These are phyloP conservation scores for Rhyacophila evoluta DNA, from an alignment of 2,888 invertebrate genomes.

Conservation along the genomic window DNA sequence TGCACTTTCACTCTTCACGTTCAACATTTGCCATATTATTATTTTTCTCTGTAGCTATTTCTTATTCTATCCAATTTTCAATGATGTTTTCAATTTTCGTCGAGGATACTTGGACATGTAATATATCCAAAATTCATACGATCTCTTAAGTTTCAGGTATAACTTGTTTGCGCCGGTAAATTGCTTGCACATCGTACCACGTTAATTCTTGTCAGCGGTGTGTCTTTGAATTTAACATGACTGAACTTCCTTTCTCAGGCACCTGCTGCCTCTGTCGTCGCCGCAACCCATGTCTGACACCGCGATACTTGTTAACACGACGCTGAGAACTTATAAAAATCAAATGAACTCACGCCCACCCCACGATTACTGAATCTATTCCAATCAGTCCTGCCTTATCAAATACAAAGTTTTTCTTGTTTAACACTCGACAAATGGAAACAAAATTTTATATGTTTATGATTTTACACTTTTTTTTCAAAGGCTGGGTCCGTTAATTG, in stretches of 20 bases:
- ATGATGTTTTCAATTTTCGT: no score
- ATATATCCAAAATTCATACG: background rate
- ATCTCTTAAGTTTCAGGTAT: background rate
- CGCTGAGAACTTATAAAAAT: background rate
- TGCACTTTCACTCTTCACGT: no score
- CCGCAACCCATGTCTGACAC: background rate
- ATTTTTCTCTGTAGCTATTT: no score
- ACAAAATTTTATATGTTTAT: no score
- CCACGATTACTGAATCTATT: background rate
- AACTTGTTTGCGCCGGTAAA: background rate
- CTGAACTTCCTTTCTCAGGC: background rate
- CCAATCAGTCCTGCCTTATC: background rate
- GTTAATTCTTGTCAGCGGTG: background rate
- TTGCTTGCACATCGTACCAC: background rate
- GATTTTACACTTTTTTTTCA: no score
- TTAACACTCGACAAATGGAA: no score
- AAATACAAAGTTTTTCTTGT: no score
- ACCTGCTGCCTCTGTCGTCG: constrained; percentile 12
- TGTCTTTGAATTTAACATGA: constrained; percentile 24
- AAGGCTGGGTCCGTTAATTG: no score
- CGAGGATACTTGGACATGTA: no score
- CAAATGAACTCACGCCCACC: background rate
- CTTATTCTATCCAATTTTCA: no score
- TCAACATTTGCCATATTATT: no score
- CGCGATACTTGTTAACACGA: background rate